These are phyloP conservation scores for Polydrusus cervinus DNA, from an alignment of 2,888 invertebrate genomes.

Conservation along the genomic window DNA sequence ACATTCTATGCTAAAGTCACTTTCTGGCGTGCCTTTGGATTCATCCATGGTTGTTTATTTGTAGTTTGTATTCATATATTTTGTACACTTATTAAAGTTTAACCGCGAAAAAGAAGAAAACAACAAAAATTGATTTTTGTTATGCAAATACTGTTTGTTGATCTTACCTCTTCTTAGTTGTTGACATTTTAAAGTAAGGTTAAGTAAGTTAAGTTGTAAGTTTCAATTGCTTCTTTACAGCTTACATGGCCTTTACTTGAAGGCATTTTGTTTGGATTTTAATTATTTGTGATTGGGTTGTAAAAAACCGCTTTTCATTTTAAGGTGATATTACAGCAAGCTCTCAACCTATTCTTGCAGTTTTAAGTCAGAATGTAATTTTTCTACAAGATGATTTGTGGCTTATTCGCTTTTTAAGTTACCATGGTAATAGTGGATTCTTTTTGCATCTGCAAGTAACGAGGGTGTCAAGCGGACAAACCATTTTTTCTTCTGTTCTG, in stretches of 20 bases:
- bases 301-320: not conserved
- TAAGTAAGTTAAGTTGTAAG: not conserved
- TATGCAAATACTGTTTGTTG: too few species aligned
- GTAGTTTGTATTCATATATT: not conserved
- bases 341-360: too few species aligned
- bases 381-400: too few species aligned
- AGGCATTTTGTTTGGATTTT: not conserved
- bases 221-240: not conserved
- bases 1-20: slow-evolving; percentile 87
- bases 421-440: too few species aligned
- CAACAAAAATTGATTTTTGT: not conserved
- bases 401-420: too few species aligned
- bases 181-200: slow-evolving; percentile 12
- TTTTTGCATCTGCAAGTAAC: too few species aligned
- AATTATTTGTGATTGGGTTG: not conserved
- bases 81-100: not conserved
- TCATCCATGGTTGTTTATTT: slow-evolving; percentile 63
- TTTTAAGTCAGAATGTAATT: too few species aligned
- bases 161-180: too few species aligned
- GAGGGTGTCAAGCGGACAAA: too few species aligned
- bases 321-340: too few species aligned
- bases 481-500: too few species aligned
- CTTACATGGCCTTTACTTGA: not conserved
- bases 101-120: not conserved
- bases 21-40: slow-evolving; percentile 76